Evolutionary conservation across 2,888 invertebrate species (phyloP), one percentile per base, ranked within the genome.

Genomic region (Dastarcus helophoroides): DNA sequence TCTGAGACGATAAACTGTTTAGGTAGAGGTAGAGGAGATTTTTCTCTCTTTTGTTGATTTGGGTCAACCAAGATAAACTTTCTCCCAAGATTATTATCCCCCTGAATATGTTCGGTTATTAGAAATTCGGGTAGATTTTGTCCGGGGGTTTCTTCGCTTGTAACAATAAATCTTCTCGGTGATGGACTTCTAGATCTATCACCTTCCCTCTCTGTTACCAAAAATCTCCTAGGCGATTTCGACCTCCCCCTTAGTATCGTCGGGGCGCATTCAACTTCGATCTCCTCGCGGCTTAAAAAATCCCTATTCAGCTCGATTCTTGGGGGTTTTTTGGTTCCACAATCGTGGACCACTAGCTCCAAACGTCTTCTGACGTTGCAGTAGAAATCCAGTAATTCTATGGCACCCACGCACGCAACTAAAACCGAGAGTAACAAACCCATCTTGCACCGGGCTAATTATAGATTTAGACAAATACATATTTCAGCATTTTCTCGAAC

Each of bases 381-480:
- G 45, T 68, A 56, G 46, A 74, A 72, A 34, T 73, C 70, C 31
- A 76, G 48, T 23, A 77, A 67, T 57, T 85, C 84, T 46, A 78
- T 53, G 14, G 78, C 72, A 38, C 85, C 84, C 40, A 81, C 75
- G 58, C 81, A 83, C 39, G 78, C 70, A 33, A 84, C 71, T 39
- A 84, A 64, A 48, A 80, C 64, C 29, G 85, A 83, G 36, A 85
- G 61, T 48, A 84, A 59, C 44, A 83, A 68, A 53, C 84, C 84
- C 76, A 85, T 77, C 5, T 5, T 10, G 9, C 11, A 7, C n/a
- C n/a, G 19, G n/a, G 19, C 11, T 23, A 23, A 8, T 23, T 23
- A 8, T 23, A n/a, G n/a, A n/a, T n/a, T n/a, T n/a, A n/a, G n/a
- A 17, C 19, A n/a, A 7, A 7, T 17, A 17, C 19, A 17, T 17